phyloP scores from a whole-genome alignment of 2,113 vertebrate species.

The Ursus arctos region DNA sequence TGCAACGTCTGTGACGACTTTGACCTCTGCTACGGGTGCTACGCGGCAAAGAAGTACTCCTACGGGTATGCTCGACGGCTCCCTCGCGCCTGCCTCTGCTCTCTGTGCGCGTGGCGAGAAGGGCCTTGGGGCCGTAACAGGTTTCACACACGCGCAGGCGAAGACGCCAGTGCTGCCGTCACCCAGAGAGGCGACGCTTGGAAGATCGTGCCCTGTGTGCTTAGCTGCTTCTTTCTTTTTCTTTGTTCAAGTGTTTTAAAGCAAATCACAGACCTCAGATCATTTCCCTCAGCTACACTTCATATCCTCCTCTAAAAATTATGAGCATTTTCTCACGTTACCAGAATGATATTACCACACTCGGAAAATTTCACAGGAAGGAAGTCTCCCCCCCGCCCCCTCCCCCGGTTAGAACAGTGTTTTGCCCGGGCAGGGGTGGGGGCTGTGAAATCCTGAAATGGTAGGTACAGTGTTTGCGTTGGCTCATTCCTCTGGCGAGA shows the following conservation, averaged over 20 bases:
- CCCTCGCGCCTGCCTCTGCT: no score
- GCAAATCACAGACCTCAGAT: constrained; percentile 37
- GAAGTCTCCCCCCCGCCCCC: background rate
- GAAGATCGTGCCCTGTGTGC: background rate
- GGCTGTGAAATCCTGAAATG: background rate
- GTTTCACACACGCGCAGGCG: background rate
- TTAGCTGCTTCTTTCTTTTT: background rate
- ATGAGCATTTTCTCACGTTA: background rate
- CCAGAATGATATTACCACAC: background rate
- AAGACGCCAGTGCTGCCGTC: background rate
- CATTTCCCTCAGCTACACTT: constrained; percentile 18
- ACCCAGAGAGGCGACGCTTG: background rate
- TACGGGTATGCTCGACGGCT: constrained; percentile 90
- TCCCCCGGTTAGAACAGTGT: background rate
- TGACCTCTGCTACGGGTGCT: constrained; percentile 98
- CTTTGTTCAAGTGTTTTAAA: constrained; percentile 53
- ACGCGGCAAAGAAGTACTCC: constrained; percentile 96
- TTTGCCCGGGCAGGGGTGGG: background rate
- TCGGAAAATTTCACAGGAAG: background rate
- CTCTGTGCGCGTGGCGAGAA: no score
- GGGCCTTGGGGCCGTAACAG: background rate
- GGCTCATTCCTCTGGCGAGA: background rate
- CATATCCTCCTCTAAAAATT: background rate
- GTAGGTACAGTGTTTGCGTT: background rate
- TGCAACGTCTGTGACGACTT: constrained; percentile 98